phyloP scores from a whole-genome alignment of 2,113 vertebrate species.

The Lepus americanus region DNA sequence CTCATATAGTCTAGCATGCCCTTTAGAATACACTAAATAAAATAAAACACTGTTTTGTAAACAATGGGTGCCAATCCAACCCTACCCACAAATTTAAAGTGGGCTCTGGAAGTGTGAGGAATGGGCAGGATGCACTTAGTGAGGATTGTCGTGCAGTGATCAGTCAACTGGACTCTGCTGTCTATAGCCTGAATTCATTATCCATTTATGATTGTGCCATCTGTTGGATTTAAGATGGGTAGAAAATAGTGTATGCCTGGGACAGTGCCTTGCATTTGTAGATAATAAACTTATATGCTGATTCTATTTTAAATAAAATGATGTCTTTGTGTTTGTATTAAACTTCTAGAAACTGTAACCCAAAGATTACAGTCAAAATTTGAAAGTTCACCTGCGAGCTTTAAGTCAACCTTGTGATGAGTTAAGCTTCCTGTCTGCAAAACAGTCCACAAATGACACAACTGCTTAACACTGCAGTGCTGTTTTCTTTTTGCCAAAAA shows the following conservation, averaged over 20 bases:
- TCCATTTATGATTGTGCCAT: neutral
- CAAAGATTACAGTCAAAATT: neutral
- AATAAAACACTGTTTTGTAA: neutral
- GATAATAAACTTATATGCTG: neutral
- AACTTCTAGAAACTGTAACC: neutral
- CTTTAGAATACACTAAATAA: neutral
- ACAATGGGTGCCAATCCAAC: too few relatives aligned
- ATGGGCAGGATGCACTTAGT: rapidly evolving
- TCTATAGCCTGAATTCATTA: too few relatives aligned
- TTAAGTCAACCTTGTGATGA: neutral
- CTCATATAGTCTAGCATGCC: neutral
- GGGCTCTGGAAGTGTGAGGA: neutral
- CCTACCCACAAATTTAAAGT: neutral
- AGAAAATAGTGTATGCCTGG: neutral
- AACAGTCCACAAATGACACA: neutral
- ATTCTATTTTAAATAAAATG: neutral
- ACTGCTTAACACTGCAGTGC: neutral
- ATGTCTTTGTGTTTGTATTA: neutral
- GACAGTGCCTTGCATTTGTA: neutral
- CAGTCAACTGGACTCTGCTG: neutral
- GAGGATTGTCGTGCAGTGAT: too few relatives aligned
- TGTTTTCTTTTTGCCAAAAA: neutral
- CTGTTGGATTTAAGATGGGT: neutral
- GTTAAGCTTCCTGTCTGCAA: neutral
- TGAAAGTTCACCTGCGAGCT: neutral